phyloP scores from a whole-genome alignment of 1,140 invertebrate genomes.

The Frieseomelitta varia region DNA sequence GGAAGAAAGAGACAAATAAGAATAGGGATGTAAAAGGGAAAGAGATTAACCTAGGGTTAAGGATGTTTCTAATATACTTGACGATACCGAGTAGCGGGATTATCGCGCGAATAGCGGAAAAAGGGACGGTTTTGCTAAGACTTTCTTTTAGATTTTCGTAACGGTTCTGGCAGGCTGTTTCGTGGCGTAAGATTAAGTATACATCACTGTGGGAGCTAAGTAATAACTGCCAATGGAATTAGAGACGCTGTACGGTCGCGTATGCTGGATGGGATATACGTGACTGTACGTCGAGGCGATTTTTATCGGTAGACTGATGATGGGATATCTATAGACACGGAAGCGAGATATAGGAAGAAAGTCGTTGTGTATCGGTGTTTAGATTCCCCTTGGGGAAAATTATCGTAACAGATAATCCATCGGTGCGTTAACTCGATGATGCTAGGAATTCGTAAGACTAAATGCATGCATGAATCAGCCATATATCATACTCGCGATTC shows the following conservation, averaged over 20 bases:
- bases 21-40: neutral
- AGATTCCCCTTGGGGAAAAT: constrained; percentile 18
- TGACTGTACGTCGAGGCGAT: constrained; percentile 52
- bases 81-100: constrained; percentile 20
- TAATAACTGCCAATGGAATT: constrained; percentile 66
- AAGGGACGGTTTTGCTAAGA: constrained; percentile 48
- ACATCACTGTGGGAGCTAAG: constrained; percentile 60
- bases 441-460: neutral
- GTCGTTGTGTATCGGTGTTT: constrained; percentile 5
- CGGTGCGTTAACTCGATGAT: neutral
- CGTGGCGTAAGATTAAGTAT: constrained; percentile 57
- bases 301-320: constrained; percentile 51
- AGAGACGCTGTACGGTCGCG: constrained; percentile 55
- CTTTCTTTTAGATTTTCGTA: constrained; percentile 55
- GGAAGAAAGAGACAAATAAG: neutral
- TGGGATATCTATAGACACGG: constrained; percentile 40
- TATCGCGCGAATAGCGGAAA: constrained; percentile 20
- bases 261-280: constrained; percentile 59
- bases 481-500: constrained; percentile 30
- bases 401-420: neutral
- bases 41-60: constrained; percentile 15
- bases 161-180: constrained; percentile 61
- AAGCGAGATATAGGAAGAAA: constrained; percentile 27
- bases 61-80: neutral
- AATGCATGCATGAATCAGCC: neutral